Evolutionary conservation across 2,888 invertebrate genomes (phyloP).

Genomic region (Flexamia atlantica): DNA sequence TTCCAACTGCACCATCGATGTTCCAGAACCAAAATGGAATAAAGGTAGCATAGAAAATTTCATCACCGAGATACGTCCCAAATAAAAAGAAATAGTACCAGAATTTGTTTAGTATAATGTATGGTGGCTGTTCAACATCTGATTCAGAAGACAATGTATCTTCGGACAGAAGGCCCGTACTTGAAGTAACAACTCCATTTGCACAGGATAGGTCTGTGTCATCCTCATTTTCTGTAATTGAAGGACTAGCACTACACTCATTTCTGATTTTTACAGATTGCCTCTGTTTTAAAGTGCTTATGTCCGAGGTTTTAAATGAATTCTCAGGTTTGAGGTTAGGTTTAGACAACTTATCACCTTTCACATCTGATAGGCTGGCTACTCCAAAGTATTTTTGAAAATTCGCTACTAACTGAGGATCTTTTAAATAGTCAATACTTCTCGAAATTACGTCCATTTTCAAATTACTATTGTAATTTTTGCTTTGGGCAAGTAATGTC

Average conservation of each 20-base stretch:
- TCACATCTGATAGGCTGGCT: conserved; percentile 74
- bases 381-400: conserved; percentile 91
- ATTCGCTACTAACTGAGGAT: conserved; percentile 85
- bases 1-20: conserved; percentile 90
- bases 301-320: background rate
- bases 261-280: conserved; percentile 61
- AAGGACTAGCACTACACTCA: conserved; percentile 43
- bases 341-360: conserved; percentile 69
- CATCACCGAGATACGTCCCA: conserved; percentile 93
- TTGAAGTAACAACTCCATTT: conserved; percentile 72
- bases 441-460: background rate
- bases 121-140: conserved; percentile 74
- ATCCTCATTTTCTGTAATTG: conserved; percentile 50
- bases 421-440: conserved; percentile 83
- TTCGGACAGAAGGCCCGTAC: conserved; percentile 75
- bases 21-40: conserved; percentile 98
- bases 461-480: too few species aligned
- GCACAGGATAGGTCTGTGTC: background rate
- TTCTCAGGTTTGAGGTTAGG: conserved; percentile 1
- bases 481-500: too few species aligned
- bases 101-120: conserved; percentile 82
- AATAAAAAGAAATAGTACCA: conserved; percentile 92
- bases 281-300: conserved; percentile 66
- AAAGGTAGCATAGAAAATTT: conserved; percentile 93
- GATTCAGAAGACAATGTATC: conserved; percentile 75